phyloP scores from a whole-genome alignment of 2,113 vertebrate genomes.

The Oceanites oceanicus region DNA sequence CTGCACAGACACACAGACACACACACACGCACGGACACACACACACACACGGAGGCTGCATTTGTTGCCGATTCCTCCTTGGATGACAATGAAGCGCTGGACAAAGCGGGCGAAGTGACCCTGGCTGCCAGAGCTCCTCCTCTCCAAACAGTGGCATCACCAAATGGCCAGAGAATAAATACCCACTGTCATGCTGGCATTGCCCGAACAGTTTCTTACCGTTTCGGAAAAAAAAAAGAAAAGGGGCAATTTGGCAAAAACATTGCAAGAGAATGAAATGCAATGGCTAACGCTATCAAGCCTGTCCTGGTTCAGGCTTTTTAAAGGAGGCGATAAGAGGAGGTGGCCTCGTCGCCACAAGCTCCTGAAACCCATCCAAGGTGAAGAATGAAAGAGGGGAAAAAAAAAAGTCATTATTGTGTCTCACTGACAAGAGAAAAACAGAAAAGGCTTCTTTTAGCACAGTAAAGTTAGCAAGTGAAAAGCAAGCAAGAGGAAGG shows the following conservation, averaged over 20 bases:
- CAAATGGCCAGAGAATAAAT: conserved; percentile 28
- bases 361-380: conserved; percentile 8
- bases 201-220: background rate
- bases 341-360: background rate
- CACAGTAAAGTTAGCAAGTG: conserved; percentile 42
- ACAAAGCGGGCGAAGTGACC: conserved; percentile 56
- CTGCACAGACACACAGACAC: background rate
- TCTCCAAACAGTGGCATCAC: conserved; percentile 41
- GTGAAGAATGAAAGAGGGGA: background rate
- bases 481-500: conserved; percentile 67
- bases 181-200: background rate
- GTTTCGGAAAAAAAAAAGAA: background rate
- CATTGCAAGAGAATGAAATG: conserved; percentile 2
- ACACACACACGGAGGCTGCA: background rate
- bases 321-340: background rate
- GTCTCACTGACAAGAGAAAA: background rate
- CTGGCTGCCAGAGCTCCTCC: conserved; percentile 55
- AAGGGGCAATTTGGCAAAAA: background rate
- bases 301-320: background rate
- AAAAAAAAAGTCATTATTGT: background rate
- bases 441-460: background rate
- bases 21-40: background rate
- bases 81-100: conserved; percentile 72
- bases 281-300: background rate
- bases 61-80: conserved; percentile 77